A percentile compares a stretch with the other conserved stretches of the same genome.
Evolutionary conservation across 2,797 vertebrate species (phyloP).

Genomic region (Acanthiza pusilla): DNA sequence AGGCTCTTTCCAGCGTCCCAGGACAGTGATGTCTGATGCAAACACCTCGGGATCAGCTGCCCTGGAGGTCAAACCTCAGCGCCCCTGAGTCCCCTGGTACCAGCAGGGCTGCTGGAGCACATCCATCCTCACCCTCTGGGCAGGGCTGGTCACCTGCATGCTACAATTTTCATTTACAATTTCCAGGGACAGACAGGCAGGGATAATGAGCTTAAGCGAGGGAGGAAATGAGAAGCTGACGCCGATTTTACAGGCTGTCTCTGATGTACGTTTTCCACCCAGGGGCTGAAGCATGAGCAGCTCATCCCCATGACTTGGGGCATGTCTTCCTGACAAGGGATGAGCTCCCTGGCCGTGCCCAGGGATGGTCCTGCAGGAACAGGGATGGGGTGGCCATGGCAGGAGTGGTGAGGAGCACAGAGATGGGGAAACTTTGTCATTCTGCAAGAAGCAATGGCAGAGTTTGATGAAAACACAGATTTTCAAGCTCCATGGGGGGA

Average conservation of each 20-base stretch:
- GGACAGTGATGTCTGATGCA: not conserved
- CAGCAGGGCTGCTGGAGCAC: not conserved
- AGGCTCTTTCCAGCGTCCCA: not conserved
- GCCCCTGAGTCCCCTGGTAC: not conserved
- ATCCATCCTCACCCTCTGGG: not conserved
- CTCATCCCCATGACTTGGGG: not conserved
- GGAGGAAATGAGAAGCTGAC: not conserved
- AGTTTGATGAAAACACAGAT: not conserved
- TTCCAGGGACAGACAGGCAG: not conserved
- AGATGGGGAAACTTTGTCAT: not conserved
- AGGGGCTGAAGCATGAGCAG: not conserved
- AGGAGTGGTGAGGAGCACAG: not conserved
- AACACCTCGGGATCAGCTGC: not conserved
- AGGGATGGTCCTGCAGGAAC: accelerated
- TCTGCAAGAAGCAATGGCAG: not conserved
- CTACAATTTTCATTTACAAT: not conserved
- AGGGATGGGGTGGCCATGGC: accelerated
- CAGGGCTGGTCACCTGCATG: not conserved
- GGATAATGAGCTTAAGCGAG: not conserved
- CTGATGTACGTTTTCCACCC: not conserved
- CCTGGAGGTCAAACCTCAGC: not conserved
- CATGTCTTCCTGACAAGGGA: not conserved
- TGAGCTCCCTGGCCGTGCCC: not conserved
- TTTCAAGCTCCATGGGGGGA: not conserved
- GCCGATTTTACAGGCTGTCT: accelerated